Evolutionary conservation across 2,113 vertebrate genomes (phyloP), one percentile per base, ranked within the genome.

Genomic region (Garra rufa): DNA sequence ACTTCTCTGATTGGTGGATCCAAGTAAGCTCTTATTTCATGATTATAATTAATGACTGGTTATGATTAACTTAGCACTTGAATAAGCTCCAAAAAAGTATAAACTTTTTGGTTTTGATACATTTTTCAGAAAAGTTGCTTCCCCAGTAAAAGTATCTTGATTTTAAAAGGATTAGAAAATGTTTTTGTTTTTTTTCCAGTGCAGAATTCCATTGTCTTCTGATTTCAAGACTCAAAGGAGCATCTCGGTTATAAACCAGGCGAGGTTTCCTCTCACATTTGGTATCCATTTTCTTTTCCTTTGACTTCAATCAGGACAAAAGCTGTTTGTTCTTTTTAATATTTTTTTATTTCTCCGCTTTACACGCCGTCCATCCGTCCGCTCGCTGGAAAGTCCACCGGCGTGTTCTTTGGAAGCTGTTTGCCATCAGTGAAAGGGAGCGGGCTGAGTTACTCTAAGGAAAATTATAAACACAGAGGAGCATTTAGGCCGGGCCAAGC

Each of bases 381-480:
- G 41, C 34, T 63, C 63, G 43, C 28, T 84, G 59, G 75, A 82
- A 87, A 89, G 10, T 79, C 46, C 65, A 19, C 3, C 21, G 4
- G 15, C 38, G 50, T 7, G 70, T 86, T 34, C 83, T 89, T 89
- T 87, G 85, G 77, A 75, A 80, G 9, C 44, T 55, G 82, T 84
- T 91, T 89, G 85, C 86, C 85, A 79, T 61, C 44, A 84, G 83
- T 55, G 57, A 81, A 76, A 81, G 76, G 73, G 75, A 85, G 63
- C 85, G 81, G 77, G 86, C 65, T 28, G 85, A 30, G 65, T 78
- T 81, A 55, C 48, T 65, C 46, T 50, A 89, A 85, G 88, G 80
- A 87, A 87, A 91, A 88, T 87, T 38, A 30, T 82, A 26, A 84
- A 85, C 77, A 91, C 89, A 92, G 86, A 86, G 83, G 71, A 86